Evolutionary conservation across 2,888 invertebrate species (phyloP), one percentile per base, ranked within the genome.

Genomic region (Ceratothoa steindachneri): DNA sequence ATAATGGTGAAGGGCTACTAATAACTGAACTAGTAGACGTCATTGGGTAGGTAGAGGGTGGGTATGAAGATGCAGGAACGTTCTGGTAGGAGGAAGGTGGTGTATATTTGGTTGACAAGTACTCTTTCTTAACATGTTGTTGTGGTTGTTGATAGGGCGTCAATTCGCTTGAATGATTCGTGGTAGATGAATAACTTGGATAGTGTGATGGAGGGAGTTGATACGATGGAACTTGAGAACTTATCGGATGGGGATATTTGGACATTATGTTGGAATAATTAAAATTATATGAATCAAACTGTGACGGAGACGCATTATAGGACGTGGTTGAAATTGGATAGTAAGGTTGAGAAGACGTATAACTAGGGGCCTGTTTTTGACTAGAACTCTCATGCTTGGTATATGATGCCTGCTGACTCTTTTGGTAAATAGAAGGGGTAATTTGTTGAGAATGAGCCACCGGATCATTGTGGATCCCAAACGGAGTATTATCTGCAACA

Each of bases 401-500:
- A 24, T 24, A 1, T 22, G 19, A 24, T 1, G 60, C 1, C 9
- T 60, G 22, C 41, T 15, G 7, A 9, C 15, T 15, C 27, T 55
- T 55, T 19, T 55, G 55, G 19, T 12, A 55, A 7, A 41, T 41
- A 15, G 15, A 41, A 15, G 15, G 12, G 15, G 19, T 22, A 24
- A 12, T n/a, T 60, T 60, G 60, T 24, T 60, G 60, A 1, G n/a
- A 12, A 24, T 24, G 24, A 22, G 27, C n/a, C 22, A 24, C 24
- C 24, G 60, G 60, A 60, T 60, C 60, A 60, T 60, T 60, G 60
- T 60, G 24, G 22, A 60, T 60, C 12, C 60, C 24, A 24, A 60
- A 60, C 24, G 60, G 60, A 60, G 60, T 60, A 60, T 60, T 60
- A 24, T 60, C 60, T 22, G 60, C 19, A n/a, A 60, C 60, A 24